Conservation (phyloP, 2,113 vertebrate species). For the Atlantisia rogersi region DNA sequence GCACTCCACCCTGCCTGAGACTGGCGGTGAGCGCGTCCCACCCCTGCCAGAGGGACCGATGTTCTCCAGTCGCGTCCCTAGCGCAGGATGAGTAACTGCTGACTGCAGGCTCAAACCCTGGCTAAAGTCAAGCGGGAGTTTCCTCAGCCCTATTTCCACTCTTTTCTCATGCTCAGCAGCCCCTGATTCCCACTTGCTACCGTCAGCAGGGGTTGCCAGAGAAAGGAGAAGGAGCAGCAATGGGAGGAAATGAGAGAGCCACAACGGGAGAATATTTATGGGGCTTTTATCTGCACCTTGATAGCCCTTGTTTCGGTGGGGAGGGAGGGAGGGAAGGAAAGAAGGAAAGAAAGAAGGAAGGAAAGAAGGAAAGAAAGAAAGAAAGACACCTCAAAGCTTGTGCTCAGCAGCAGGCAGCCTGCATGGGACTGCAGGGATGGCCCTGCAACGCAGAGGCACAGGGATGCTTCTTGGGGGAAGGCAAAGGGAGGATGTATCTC, state of each 20-base stretch:
- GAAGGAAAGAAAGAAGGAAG: too few relatives aligned
- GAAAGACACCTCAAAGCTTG: not conserved
- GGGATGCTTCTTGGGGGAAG: not conserved
- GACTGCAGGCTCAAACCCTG: not conserved
- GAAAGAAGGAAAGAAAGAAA: too few relatives aligned
- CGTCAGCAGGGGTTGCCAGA: not conserved
- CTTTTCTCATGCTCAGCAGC: not conserved
- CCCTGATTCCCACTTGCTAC: not conserved
- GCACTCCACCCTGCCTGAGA: conserved; percentile 2
- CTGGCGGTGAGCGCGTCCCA: not conserved
- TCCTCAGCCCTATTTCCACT: not conserved
- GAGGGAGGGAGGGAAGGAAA: not conserved
- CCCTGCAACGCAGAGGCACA: rapidly evolving
- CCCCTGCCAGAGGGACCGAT: not conserved
- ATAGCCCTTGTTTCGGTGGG: not conserved
- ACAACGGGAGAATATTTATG: not conserved
- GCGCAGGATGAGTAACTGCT: conserved; percentile 4
- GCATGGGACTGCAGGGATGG: rapidly evolving
- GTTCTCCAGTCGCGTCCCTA: not conserved
- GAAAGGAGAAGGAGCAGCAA: not conserved
- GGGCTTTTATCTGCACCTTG: not conserved
- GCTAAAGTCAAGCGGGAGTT: not conserved
- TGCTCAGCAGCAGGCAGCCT: not conserved
- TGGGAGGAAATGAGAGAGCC: not conserved
- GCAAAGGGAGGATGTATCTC: not conserved